Evolutionary conservation across 2,113 vertebrate species (phyloP).

Genomic region (Potamarius usumacintae): DNA sequence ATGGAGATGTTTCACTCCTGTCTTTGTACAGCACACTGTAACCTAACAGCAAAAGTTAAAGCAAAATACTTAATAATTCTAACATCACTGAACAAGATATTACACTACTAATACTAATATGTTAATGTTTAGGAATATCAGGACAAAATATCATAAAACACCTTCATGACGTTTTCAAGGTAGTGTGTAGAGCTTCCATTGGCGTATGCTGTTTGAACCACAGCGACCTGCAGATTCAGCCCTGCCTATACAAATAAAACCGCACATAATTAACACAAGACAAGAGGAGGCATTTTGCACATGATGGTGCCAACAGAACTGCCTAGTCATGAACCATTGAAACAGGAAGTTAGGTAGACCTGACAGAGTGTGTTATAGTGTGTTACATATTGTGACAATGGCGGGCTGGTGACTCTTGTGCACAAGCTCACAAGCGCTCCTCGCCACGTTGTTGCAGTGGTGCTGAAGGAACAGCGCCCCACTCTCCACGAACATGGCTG

Average conservation of each 20-base stretch:
- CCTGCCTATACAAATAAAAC: constrained; percentile 73
- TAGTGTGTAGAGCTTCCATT: constrained; percentile 92
- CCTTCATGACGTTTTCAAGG: constrained; percentile 88
- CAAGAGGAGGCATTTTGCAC: neutral
- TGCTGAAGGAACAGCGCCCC: too few relatives aligned
- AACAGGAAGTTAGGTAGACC: neutral
- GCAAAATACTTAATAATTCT: neutral
- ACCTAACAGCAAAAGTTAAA: constrained; percentile 71
- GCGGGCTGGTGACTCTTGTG: too few relatives aligned
- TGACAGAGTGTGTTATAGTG: neutral
- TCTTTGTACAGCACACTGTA: constrained; percentile 88
- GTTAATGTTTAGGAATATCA: neutral
- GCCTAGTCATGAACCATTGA: neutral
- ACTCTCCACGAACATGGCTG: too few relatives aligned
- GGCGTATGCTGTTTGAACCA: constrained; percentile 94
- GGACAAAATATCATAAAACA: constrained; percentile 50
- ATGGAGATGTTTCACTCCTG: constrained; percentile 94
- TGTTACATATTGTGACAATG: too few relatives aligned
- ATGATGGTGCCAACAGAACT: neutral
- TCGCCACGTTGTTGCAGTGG: too few relatives aligned
- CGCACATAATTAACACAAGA: neutral
- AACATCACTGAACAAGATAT: neutral
- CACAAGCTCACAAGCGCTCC: too few relatives aligned
- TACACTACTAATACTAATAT: neutral
- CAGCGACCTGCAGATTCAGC: constrained; percentile 79